These are phyloP conservation scores for Lamprotornis superbus DNA, from an alignment of 2,113 vertebrate genomes.

Conservation along the genomic window DNA sequence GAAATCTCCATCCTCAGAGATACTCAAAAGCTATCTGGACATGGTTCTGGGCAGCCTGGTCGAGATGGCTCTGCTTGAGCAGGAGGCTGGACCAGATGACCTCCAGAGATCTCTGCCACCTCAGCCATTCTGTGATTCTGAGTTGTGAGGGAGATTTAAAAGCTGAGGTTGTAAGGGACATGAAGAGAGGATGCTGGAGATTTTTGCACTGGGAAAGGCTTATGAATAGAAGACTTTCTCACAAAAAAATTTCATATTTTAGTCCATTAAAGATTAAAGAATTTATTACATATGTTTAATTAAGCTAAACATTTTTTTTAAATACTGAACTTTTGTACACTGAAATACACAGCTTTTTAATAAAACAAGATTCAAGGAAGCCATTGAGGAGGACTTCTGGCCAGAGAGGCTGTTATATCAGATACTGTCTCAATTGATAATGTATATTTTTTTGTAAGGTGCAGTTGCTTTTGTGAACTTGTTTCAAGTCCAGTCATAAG, in stretches of 20 bases:
- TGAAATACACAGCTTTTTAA: neutral
- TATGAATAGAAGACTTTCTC: neutral
- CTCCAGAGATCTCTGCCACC: neutral
- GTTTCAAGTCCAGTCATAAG: neutral
- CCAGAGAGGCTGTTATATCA: neutral
- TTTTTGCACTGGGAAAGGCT: neutral
- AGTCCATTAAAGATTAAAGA: neutral
- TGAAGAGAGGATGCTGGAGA: neutral
- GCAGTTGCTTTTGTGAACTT: neutral
- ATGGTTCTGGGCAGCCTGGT: neutral
- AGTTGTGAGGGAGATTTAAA: neutral
- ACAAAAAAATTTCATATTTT: neutral
- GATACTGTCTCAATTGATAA: neutral
- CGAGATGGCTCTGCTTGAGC: neutral
- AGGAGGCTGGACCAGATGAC: neutral
- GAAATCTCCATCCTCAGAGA: neutral
- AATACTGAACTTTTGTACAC: neutral
- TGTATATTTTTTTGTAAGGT: neutral
- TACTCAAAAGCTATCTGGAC: neutral
- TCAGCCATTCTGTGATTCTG: neutral
- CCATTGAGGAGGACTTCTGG: neutral
- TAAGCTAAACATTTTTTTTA: neutral
- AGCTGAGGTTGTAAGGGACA: neutral
- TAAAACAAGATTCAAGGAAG: neutral
- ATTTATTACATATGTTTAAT: neutral